phyloP scores from a whole-genome alignment of 2,888 invertebrate genomes.

The Pinctada fucata region DNA sequence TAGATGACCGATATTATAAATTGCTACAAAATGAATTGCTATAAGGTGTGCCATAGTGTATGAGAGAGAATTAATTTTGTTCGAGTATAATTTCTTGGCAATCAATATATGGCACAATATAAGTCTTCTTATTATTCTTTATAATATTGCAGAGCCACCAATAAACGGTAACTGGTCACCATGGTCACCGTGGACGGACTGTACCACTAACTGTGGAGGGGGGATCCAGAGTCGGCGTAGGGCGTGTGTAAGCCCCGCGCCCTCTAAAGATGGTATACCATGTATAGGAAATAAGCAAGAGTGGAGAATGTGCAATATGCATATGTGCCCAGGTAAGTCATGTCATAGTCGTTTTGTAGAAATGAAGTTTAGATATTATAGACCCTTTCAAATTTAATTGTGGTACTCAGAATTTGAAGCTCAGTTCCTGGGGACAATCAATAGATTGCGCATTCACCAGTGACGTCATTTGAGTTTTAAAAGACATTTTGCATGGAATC shows the following conservation, averaged over 20 bases:
- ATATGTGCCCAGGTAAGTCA: conserved; percentile 68
- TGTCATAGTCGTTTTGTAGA: not conserved
- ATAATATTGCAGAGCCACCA: conserved; percentile 76
- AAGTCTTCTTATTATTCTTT: not conserved
- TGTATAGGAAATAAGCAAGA: conserved; percentile 87
- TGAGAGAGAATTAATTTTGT: too few species aligned
- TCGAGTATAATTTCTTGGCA: too few species aligned
- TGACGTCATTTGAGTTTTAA: too few species aligned
- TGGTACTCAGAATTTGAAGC: too few species aligned
- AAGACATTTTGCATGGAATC: too few species aligned
- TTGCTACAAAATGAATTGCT: too few species aligned
- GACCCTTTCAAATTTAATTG: not conserved
- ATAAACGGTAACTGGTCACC: conserved; percentile 72
- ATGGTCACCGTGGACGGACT: conserved; percentile 90
- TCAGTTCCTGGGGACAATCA: too few species aligned
- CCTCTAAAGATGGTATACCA: conserved; percentile 75
- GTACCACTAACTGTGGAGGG: conserved; percentile 85
- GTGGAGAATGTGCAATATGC: conserved; percentile 85
- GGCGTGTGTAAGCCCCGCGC: conserved; percentile 85
- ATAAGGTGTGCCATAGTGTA: too few species aligned
- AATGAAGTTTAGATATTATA: not conserved
- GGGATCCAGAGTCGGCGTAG: conserved; percentile 82
- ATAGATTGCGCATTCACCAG: too few species aligned
- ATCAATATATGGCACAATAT: too few species aligned
- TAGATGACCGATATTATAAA: too few species aligned